Conservation (phyloP, 1,140 invertebrate species). For the Euura lappo region DNA sequence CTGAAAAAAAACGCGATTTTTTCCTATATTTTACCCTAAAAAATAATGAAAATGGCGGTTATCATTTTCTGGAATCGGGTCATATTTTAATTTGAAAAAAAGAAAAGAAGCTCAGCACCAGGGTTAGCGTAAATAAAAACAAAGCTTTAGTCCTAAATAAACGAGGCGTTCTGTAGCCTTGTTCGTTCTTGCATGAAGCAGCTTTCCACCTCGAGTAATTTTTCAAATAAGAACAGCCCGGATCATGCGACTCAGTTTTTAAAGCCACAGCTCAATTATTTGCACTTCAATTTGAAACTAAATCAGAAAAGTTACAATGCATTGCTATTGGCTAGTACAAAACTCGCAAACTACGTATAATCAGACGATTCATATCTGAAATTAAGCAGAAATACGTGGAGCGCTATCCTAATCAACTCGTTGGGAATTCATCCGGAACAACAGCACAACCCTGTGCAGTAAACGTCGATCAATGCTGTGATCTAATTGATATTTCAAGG, state of each 20-base stretch:
- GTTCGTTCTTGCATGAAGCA: not conserved
- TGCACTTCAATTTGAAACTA: too few species aligned
- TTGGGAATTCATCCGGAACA: not conserved
- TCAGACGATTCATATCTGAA: too few species aligned
- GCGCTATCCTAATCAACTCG: not conserved
- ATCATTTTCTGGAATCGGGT: not conserved
- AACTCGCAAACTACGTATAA: too few species aligned
- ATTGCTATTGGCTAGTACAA: too few species aligned
- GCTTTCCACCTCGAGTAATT: not conserved
- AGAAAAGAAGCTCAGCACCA: not conserved
- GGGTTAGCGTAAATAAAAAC: slow-evolving; percentile 5
- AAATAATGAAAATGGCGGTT: too few species aligned
- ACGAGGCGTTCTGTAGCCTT: not conserved
- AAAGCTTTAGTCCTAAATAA: not conserved
- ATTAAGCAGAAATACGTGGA: not conserved
- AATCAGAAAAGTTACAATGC: too few species aligned
- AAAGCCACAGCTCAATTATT: too few species aligned
- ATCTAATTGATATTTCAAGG: too few species aligned
- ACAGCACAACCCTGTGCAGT: not conserved
- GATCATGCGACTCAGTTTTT: too few species aligned
- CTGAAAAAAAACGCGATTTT: too few species aligned
- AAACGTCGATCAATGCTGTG: not conserved
- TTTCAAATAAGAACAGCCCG: not conserved
- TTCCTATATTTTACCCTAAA: too few species aligned
- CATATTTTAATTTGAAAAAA: not conserved